Percentiles rank a stretch among this genome's conserved stretches.
Conservation (phyloP, 2,113 vertebrate genomes). For the Nyctibius bracteatus region DNA sequence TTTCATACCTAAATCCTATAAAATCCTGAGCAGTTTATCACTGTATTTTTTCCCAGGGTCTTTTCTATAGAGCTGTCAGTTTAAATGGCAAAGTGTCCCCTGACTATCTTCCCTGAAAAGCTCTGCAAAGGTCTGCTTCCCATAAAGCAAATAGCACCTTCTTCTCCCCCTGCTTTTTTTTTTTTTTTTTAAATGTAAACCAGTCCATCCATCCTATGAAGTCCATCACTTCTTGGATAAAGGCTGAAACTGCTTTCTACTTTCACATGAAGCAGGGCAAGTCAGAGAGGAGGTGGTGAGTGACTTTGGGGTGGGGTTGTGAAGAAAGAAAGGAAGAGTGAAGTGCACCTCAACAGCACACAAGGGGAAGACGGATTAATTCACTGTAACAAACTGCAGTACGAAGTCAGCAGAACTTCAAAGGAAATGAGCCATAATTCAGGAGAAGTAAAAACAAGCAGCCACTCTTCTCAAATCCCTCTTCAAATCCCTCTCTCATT, state of each 20-base stretch:
- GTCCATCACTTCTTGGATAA: neutral
- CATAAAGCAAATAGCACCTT: neutral
- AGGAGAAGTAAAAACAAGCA: neutral
- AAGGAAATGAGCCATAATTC: neutral
- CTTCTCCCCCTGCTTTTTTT: rapidly evolving
- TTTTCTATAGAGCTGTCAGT: neutral
- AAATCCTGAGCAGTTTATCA: neutral
- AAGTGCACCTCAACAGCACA: neutral
- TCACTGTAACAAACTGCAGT: neutral
- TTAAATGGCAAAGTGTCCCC: neutral
- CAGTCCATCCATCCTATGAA: neutral
- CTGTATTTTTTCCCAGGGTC: neutral
- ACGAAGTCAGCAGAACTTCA: neutral
- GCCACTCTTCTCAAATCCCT: neutral
- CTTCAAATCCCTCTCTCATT: neutral
- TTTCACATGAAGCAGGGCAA: neutral
- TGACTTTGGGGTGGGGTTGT: neutral
- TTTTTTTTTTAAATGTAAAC: neutral
- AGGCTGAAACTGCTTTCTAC: neutral
- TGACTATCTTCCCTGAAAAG: neutral
- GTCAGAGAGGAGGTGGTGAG: neutral
- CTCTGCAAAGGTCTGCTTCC: neutral
- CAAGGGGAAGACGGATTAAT: neutral
- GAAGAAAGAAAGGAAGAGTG: neutral
- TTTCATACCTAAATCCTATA: neutral